Conservation (phyloP, 2,113 vertebrate genomes). For the Hydrochoerus hydrochaeris region DNA sequence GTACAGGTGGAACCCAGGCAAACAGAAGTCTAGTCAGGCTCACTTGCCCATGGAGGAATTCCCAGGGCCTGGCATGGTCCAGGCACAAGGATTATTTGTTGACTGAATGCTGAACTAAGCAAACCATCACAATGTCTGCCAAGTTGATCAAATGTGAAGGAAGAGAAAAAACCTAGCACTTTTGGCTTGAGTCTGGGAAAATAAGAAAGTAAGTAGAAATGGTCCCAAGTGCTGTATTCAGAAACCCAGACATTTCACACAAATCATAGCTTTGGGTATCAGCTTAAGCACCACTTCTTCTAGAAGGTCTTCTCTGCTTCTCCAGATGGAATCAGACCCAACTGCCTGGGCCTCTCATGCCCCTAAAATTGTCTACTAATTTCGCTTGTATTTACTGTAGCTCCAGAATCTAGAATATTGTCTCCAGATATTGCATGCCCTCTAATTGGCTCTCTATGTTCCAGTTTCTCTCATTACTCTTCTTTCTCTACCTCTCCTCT, state of each 20-base stretch:
- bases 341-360: not conserved
- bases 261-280: not conserved
- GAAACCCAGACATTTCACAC: conserved; percentile 30
- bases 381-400: not conserved
- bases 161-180: conserved; percentile 61
- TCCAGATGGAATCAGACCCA: not conserved
- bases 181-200: conserved; percentile 35
- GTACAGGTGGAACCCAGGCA: not conserved
- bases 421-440: not conserved
- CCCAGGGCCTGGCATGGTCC: conserved; percentile 2
- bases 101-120: conserved; percentile 38
- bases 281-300: not conserved
- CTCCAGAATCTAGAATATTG: not conserved
- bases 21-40: not conserved
- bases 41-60: not conserved
- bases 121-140: not conserved
- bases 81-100: conserved; percentile 49
- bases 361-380: not conserved
- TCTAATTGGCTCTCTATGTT: not conserved
- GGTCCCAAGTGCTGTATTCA: not conserved
- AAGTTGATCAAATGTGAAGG: conserved; percentile 51
- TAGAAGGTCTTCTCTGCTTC: not conserved
- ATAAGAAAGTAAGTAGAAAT: conserved; percentile 61
- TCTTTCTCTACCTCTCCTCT: not conserved
- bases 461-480: not conserved